phyloP scores from a whole-genome alignment of 2,888 invertebrate genomes.

The Anarsia innoxiella region DNA sequence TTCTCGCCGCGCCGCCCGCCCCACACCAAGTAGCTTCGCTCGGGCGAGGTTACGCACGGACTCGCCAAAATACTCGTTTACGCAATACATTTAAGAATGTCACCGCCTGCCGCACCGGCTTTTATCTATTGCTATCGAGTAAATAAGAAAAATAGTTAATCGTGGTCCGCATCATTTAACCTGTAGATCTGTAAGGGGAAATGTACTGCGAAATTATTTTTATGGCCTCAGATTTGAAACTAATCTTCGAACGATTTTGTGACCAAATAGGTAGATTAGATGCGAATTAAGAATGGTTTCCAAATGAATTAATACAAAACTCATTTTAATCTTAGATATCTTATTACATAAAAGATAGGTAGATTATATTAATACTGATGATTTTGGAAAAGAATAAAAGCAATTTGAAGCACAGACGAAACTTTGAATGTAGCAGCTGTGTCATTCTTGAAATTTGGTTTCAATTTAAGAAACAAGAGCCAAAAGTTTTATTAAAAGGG shows the following conservation, averaged over 20 bases:
- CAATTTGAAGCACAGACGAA: conserved; percentile 40
- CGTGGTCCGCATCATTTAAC: conserved; percentile 1
- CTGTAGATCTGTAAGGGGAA: background rate
- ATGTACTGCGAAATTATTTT: conserved; percentile 1
- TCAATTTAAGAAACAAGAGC: conserved; percentile 65
- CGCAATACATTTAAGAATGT: conserved; percentile 10
- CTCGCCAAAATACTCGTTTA: conserved; percentile 7
- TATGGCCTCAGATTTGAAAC: background rate
- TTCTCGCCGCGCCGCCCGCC: no score
- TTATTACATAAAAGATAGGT: no score
- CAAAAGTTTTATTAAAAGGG: conserved; percentile 63
- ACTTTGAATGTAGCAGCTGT: conserved; percentile 53
- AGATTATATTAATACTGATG: no score
- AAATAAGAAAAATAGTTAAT: conserved; percentile 2
- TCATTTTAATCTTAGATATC: no score
- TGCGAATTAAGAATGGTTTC: no score
- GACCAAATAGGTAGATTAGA: no score
- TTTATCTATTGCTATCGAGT: conserved; percentile 7
- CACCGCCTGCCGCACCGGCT: conserved; percentile 5
- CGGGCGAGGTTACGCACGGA: conserved; percentile 8
- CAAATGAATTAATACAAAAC: no score
- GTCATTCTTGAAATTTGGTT: conserved; percentile 63
- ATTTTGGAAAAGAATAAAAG: conserved; percentile 29
- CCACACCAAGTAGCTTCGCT: background rate
- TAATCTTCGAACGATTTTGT: no score